Evolutionary conservation across 2,888 invertebrate genomes (phyloP).

Genomic region (Stictocephala bisonia): DNA sequence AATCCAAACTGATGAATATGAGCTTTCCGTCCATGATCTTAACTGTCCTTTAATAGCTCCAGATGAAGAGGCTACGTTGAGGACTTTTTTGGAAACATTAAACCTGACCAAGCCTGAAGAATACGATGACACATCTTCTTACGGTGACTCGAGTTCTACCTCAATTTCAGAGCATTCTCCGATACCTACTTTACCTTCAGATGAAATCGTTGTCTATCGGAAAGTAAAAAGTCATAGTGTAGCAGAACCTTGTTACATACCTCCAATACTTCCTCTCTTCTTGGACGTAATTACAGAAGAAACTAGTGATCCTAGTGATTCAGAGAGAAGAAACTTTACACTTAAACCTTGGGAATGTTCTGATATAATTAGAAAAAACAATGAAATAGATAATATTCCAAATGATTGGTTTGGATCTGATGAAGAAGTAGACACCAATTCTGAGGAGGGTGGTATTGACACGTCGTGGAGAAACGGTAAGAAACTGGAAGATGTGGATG

Average conservation of each 20-base stretch:
- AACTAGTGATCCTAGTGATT: conserved; percentile 58
- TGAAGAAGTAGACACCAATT: conserved; percentile 30
- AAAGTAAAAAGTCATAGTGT: conserved; percentile 36
- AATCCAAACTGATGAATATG: conserved; percentile 36
- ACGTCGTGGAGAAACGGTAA: conserved; percentile 56
- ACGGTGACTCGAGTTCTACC: conserved; percentile 32
- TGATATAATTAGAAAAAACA: conserved; percentile 50
- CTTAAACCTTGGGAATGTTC: conserved; percentile 52
- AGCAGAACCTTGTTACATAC: conserved; percentile 47
- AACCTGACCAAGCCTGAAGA: conserved; percentile 64
- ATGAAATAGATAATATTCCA: conserved; percentile 51
- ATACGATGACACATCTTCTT: conserved; percentile 35
- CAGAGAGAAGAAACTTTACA: conserved; percentile 48
- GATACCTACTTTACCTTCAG: background rate
- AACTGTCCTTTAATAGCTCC: conserved; percentile 64
- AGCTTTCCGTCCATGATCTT: conserved; percentile 35
- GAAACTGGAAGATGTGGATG: conserved; percentile 60
- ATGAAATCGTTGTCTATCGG: conserved; percentile 46
- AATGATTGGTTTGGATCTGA: conserved; percentile 53
- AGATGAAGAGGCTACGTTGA: conserved; percentile 70
- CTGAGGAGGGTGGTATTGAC: conserved; percentile 56
- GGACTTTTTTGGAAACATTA: conserved; percentile 70
- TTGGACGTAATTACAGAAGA: conserved; percentile 60
- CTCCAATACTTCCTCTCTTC: conserved; percentile 51
- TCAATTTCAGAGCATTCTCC: conserved; percentile 8